Conservation (phyloP, 2,113 vertebrate genomes). For the Numenius arquata region DNA sequence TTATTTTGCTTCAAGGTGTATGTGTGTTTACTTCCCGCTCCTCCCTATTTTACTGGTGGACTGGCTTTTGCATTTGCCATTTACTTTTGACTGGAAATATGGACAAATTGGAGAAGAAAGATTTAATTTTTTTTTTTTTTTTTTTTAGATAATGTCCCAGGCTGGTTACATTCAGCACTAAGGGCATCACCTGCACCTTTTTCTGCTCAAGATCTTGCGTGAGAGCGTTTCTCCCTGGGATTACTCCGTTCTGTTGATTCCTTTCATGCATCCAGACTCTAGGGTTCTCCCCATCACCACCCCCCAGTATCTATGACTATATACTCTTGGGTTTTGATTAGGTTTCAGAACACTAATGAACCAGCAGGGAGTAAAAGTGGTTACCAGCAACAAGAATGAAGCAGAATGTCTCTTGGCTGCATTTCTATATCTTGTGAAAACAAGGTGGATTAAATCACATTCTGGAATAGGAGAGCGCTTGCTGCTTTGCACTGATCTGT, state of each 20-base stretch:
- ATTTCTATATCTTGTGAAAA: neutral
- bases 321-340: neutral
- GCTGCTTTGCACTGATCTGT: neutral
- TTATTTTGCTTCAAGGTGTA: neutral
- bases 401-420: neutral
- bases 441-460: neutral
- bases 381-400: neutral
- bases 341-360: neutral
- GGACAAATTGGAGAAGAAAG: neutral
- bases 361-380: neutral
- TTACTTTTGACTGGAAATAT: neutral
- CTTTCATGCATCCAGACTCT: neutral
- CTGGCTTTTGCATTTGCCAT: neutral
- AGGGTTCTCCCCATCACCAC: fast-evolving
- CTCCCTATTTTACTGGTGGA: neutral
- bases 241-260: neutral
- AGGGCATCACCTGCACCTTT: neutral
- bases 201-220: neutral
- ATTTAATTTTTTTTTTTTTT: neutral
- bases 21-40: neutral
- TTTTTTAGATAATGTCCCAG: neutral
- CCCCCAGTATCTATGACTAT: neutral
- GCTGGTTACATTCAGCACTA: neutral
- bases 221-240: neutral
- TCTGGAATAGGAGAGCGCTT: neutral